Evolutionary conservation across 1,140 invertebrate genomes (phyloP), one percentile per base, ranked within the genome.

Genomic region (Drosophila eugracilis): DNA sequence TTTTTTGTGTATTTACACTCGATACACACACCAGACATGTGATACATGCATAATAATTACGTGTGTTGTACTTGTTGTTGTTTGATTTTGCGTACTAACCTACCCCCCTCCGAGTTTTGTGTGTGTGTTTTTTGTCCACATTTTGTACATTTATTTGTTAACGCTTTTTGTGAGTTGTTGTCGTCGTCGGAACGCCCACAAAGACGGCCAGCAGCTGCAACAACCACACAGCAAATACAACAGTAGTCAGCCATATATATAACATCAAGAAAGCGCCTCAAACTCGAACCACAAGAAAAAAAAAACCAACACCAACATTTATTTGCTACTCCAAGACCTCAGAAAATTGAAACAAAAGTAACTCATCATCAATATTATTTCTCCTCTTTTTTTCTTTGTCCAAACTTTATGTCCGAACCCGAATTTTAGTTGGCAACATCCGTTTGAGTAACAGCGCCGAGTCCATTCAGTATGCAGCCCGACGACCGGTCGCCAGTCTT

Each of bases 391-490:
- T 69, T 59, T 69, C 30, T 74, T 59, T 67, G 39, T 60, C 65
- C 53, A 28, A 21, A 17, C 17, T 47, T 39, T 57, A 15, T 50
- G 15, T 50, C 36, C 55, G 49, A 49, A 22, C 34, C 24, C 52
- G 34, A 53, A 53, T 47, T 66, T 26, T 59, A 93, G 93, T 93
- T 90, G 92, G 92, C 66, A 91, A 92, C 74, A 92, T 92, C 76
- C 94, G 94, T 70, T 90, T 95, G 71, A 95, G 94, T 71, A 93
- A 94, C 37, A 95, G 95, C 89, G 94, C 94, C 15, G 95, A 95
- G 85, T 95, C 94, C 12, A 93, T 95, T 41, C 93, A 94, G 73
- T 89, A 79, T 32, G 47, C 81, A 39, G 48, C 47, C 28, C 95
- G 95, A 75, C 93, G 94, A 70, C 62, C 80, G 75, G 39, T 69